Base-by-base conservation (phyloP, 2,113 vertebrate genomes). In the Epinephelus moara region DNA sequence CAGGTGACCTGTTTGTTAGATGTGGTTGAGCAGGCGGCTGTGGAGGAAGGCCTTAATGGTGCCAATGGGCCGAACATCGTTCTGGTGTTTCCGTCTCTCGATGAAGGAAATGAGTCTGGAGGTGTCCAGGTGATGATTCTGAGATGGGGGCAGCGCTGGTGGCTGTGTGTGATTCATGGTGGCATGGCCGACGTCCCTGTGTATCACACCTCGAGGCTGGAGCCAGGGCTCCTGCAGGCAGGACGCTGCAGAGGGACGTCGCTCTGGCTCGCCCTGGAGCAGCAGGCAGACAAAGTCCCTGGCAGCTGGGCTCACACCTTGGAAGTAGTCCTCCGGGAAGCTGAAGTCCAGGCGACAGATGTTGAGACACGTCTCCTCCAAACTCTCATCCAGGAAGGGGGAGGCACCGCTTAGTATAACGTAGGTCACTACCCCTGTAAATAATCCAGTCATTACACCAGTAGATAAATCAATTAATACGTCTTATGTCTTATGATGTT, bases 291-390 rank as follows among this genome's bases (percentile, higher is more conserved):
- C 95, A 78, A 99, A 99, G 92, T 98, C 97, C 93, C 97, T 97
- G 95, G 98, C 98, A 80, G 96, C 96, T 91, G 96, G 93, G 95
- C 97, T 99, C 90, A 99, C 97, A 70, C 97, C 97, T 92, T 95
- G 96, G 93, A 99, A 99, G 96, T 99, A 99, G 94, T 98, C 97
- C 69, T 98, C 97, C 5, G 98, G 98, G 96, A 99, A 99, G 91
- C 98, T 99, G 95, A 99, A 99, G 96, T 99, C 98, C 92, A 99
- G 96, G 64, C 97, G 97, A 95, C 98, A 99, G 97, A 99, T 98
- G 95, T 99, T 99, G 91, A 99, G 96, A 95, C 98, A 99, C 55
- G 98, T 99, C 96, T 99, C 98, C 91, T 99, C 98, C 93, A 98
- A 93, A 5, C 98, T 99, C 95, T 99, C 98, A 40, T 99, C 98